A percentile compares a stretch with the other conserved stretches of the same genome.
These are phyloP conservation scores for Trigoniulus corallinus DNA, from an alignment of 1,140 invertebrate genomes.

Conservation along the genomic window DNA sequence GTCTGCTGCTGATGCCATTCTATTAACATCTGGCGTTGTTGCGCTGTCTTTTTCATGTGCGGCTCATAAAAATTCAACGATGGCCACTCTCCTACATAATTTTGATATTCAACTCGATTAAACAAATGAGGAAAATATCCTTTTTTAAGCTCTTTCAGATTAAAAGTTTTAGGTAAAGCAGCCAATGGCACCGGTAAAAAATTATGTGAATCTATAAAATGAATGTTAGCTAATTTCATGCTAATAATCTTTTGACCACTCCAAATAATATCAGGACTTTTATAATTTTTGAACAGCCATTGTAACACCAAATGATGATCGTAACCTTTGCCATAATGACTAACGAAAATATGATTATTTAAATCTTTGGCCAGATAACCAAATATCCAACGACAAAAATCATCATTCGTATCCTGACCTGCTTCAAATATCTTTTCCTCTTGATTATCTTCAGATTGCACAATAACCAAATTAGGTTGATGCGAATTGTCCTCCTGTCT, in stretches of 20 bases:
- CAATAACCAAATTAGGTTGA: background rate
- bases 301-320: slow-evolving; percentile 1
- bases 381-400: background rate
- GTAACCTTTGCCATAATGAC: slow-evolving; percentile 8
- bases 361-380: background rate
- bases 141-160: background rate
- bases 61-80: background rate
- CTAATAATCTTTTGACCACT: background rate
- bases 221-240: background rate
- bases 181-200: slow-evolving; percentile 9
- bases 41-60: background rate
- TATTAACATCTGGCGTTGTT: background rate
- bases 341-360: background rate
- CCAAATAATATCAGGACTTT: background rate
- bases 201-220: background rate
- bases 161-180: slow-evolving; percentile 6
- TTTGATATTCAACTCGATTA: slow-evolving; percentile 8
- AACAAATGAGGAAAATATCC: slow-evolving; percentile 9
- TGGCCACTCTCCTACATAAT: slow-evolving; percentile 1
- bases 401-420: background rate
- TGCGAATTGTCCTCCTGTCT: background rate
- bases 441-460: background rate
- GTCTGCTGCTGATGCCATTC: background rate
- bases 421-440: background rate
- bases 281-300: background rate